A percentile compares a stretch with the other conserved stretches of the same genome.
Evolutionary conservation across 2,113 vertebrate genomes (phyloP).

Genomic region (Lepisosteus oculatus): DNA sequence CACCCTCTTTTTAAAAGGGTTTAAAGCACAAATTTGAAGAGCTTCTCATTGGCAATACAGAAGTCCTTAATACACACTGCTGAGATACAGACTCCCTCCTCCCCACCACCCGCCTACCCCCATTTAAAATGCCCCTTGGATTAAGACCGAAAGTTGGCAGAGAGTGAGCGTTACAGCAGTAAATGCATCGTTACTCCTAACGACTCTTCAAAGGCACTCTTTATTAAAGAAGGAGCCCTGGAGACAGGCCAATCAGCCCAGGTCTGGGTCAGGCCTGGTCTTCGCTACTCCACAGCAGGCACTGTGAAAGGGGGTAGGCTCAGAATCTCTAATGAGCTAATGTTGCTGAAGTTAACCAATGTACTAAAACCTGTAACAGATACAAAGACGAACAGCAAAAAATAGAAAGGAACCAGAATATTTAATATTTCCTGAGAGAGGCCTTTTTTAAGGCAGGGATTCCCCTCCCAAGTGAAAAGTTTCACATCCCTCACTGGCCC

Average conservation of each 20-base stretch:
- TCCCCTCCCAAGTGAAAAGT: neutral
- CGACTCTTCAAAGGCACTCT: slow-evolving; percentile 42
- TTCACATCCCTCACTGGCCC: neutral
- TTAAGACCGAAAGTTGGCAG: slow-evolving; percentile 39
- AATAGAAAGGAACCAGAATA: neutral
- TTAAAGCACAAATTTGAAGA: slow-evolving; percentile 34
- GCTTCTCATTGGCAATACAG: slow-evolving; percentile 29
- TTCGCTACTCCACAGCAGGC: slow-evolving; percentile 7
- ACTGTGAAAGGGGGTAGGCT: neutral
- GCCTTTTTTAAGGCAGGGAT: neutral
- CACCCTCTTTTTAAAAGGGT: slow-evolving; percentile 24
- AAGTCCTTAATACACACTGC: slow-evolving; percentile 25
- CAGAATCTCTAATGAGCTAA: too few species aligned
- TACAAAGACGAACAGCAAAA: neutral
- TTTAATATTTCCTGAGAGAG: too few species aligned
- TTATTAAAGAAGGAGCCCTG: slow-evolving; percentile 38
- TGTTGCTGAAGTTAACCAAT: too few species aligned
- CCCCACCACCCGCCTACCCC: slow-evolving; percentile 20
- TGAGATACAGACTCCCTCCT: slow-evolving; percentile 14
- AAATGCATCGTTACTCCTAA: slow-evolving; percentile 43
- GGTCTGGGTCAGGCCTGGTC: slow-evolving; percentile 13
- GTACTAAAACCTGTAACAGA: neutral
- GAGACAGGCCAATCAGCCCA: slow-evolving; percentile 32
- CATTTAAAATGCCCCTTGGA: slow-evolving; percentile 36
- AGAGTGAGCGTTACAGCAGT: slow-evolving; percentile 25